Percentiles rank a stretch among this genome's conserved stretches.
Evolutionary conservation across 53 echinoderm and acorn worm species (phyloP).

Genomic region (Arbacia lixula): DNA sequence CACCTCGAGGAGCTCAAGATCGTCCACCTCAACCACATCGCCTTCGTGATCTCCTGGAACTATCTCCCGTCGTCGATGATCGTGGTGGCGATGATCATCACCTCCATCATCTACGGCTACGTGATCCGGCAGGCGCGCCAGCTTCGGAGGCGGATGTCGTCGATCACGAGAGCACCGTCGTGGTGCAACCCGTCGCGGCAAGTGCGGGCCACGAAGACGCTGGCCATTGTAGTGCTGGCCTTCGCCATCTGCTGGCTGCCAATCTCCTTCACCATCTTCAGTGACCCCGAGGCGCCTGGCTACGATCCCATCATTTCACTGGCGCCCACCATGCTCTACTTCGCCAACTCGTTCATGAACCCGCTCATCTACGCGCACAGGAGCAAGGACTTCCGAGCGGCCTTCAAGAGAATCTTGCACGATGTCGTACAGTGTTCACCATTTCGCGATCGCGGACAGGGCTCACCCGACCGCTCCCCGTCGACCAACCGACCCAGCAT

Average conservation of each 20-base stretch:
- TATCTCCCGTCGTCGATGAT: slow-evolving; percentile 49
- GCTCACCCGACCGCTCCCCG: background rate
- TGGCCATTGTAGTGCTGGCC: slow-evolving; percentile 37
- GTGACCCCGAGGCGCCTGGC: background rate
- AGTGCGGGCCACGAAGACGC: slow-evolving; percentile 30
- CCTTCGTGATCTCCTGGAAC: slow-evolving; percentile 33
- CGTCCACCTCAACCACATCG: background rate
- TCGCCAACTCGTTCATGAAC: slow-evolving; percentile 41
- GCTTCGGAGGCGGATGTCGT: slow-evolving; percentile 14
- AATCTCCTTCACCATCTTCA: slow-evolving; percentile 14
- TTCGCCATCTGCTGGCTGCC: slow-evolving; percentile 49
- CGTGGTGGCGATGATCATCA: slow-evolving; percentile 17
- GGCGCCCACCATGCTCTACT: slow-evolving; percentile 28
- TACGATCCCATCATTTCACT: slow-evolving; percentile 15
- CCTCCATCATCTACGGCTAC: slow-evolving; percentile 49
- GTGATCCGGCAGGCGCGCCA: slow-evolving; percentile 32
- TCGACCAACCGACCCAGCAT: too few species aligned
- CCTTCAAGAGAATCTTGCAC: slow-evolving; percentile 23
- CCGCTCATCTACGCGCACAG: slow-evolving; percentile 42
- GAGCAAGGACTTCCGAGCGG: slow-evolving; percentile 40
- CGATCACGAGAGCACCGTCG: background rate
- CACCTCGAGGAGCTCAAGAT: background rate
- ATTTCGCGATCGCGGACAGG: too few species aligned
- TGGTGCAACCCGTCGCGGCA: background rate
- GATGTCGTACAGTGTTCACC: background rate